Base-by-base conservation (phyloP, 2,797 vertebrate genomes). In the Malacoraja senta region DNA sequence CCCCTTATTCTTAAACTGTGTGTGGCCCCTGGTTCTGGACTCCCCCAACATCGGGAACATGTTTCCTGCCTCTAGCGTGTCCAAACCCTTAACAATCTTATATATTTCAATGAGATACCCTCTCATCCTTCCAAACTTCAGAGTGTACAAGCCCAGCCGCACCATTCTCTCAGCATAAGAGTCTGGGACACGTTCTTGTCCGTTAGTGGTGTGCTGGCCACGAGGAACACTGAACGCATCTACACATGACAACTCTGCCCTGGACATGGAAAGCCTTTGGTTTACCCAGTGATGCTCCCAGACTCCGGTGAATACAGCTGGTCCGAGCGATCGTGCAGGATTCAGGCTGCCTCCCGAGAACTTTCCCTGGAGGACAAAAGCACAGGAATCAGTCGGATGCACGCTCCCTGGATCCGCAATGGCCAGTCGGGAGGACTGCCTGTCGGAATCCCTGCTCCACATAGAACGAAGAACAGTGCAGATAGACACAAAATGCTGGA, bases 251-350 rank as follows among this genome's bases (percentile, higher is more conserved):
- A 76, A 53, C 32, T 7, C 68, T 74, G 29, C n/a, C n/a, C 63
- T 86, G 29, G 83, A 15, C 84, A 88, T 88, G 19, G 61, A 35
- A 68, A 88, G 32, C 61, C 61, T 68, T 68, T 32, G 63, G 21
- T 96, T 97, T 94, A 98, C 97, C 97, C 97, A 98, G 90, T 97
- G 97, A 93, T 97, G 94, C 38, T 98, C 97, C 97, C 97, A 98
- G 95, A 96, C 95, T 4, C 97, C 97, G 0, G 96, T 96, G 95
- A 98, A 95, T 76, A 98, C 93, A 79, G 97, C 97, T 0, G 97
- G 97, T 68, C 96, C 97, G 94, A 98, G 95, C 0, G 98, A 96
- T 19, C 97, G 96, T 0, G 97, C 97, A 0, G 98, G 97, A 93
- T 98, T 98, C 97, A 97, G 96, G 93, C 97, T 97, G 63, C 96